A percentile compares a stretch with the other conserved stretches of the same genome.
phyloP scores from a whole-genome alignment of 2,797 vertebrate species.

The Lateolabrax maculatus region DNA sequence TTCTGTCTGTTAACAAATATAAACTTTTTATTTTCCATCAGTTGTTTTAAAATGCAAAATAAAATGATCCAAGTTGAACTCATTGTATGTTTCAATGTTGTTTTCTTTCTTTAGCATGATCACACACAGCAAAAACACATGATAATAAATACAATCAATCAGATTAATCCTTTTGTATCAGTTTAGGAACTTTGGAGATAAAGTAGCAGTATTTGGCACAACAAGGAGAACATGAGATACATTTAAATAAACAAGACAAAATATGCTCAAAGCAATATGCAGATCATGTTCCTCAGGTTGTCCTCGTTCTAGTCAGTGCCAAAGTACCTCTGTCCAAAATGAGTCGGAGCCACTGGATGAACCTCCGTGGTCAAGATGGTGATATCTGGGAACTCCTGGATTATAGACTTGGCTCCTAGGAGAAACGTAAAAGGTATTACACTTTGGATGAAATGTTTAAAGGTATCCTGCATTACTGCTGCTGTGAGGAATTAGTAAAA shows the following conservation, averaged over 20 bases:
- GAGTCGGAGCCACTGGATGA: constrained; percentile 95
- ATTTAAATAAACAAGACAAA: constrained; percentile 62
- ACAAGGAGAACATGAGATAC: constrained; percentile 62
- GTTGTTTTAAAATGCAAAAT: constrained; percentile 77
- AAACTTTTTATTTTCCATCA: constrained; percentile 77
- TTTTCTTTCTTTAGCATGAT: constrained; percentile 34
- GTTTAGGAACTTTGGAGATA: constrained; percentile 50
- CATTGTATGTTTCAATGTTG: constrained; percentile 26
- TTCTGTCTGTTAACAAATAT: constrained; percentile 78
- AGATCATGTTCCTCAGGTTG: constrained; percentile 61
- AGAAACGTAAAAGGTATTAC: constrained; percentile 22
- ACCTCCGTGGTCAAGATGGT: constrained; percentile 98
- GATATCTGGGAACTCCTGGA: constrained; percentile 98
- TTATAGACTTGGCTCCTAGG: constrained; percentile 96
- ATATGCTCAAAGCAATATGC: constrained; percentile 38
- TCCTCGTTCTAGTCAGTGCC: constrained; percentile 90
- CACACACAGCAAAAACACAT: constrained; percentile 50
- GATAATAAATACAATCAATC: constrained; percentile 60
- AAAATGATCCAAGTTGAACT: constrained; percentile 71
- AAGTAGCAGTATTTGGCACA: constrained; percentile 68
- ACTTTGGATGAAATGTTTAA: background rate
- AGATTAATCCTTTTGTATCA: constrained; percentile 17
- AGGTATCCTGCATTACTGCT: background rate
- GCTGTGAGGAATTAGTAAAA: background rate
- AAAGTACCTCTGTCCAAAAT: constrained; percentile 98